Percentiles rank a stretch among this genome's conserved stretches.
These are phyloP conservation scores for Perdix hodgsoniae DNA, from an alignment of 2,797 vertebrate species.

Conservation along the genomic window DNA sequence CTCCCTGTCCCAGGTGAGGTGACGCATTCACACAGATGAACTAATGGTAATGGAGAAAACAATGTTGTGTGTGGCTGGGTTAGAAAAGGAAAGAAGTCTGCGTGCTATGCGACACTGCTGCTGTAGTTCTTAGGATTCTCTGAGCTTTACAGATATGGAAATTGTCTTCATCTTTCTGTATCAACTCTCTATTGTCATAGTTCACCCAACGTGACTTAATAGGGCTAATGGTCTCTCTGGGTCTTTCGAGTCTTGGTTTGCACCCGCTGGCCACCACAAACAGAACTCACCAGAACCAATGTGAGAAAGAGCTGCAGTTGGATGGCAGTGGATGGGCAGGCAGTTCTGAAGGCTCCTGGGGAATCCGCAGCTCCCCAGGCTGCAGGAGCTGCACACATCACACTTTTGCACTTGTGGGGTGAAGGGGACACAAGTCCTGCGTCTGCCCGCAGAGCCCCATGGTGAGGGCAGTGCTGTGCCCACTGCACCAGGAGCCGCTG, in stretches of 20 bases:
- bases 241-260: neutral
- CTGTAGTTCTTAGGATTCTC: neutral
- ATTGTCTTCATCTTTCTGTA: neutral
- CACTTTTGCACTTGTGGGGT: too few species aligned
- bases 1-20: rapidly evolving
- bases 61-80: neutral
- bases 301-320: neutral
- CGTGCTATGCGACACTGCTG: neutral
- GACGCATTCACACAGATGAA: neutral
- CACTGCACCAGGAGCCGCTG: neutral
- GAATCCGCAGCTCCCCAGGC: neutral
- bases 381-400: too few species aligned
- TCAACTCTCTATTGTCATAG: neutral
- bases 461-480: neutral
- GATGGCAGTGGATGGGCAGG: neutral
- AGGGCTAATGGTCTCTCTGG: neutral
- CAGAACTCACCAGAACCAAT: neutral
- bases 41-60: neutral
- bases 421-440: neutral
- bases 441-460: too few species aligned
- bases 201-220: neutral
- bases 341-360: neutral
- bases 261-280: neutral
- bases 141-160: neutral
- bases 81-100: neutral